Base-by-base conservation (phyloP, 2,888 invertebrate species). In the Coenonympha arcania region DNA sequence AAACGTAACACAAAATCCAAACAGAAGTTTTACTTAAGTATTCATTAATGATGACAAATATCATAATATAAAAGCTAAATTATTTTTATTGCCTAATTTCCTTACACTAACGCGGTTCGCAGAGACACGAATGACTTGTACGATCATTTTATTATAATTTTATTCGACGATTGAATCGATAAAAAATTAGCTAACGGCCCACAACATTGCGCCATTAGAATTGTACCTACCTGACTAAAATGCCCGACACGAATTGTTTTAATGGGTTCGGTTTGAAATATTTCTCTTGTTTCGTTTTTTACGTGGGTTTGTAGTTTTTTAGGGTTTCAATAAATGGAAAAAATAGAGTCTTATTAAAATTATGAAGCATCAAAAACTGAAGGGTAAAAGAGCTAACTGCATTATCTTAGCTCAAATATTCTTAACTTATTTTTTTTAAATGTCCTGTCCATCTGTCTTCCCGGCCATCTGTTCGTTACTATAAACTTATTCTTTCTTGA, bases 141-240 rank as follows among this genome's bases (percentile, higher is more conserved):
- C 42, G 54, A 49, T 47, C 41, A 22, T 54, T 48, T 54, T 48
- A 49, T 54, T 51, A 52, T 54, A 54, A 54, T 54, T 48, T 51
- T 54, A 54, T 52, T 45, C 48, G 44, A 26, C 36, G 47, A 47
- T 44, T 39, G 47, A 47, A 43, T 46, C 34, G 39, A 47, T 50
- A 43, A 54, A 53, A 54, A 54, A 54, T 54, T 54, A 48, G 50
- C 46, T 47, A 50, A 50, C 43, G 34, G 43, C 15, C 22, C 33
- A 9, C 39, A 43, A 13, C 26, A 33, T 50, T 47, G 53, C 53
- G 28, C 43, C 42, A 44, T 47, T 39, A 1, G 16, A 44, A 19
- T 40, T 28, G 34, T 46, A 34, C n/a, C n/a, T n/a, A 45, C 20
- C 20, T 22, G 34, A 26, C 44, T 18, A 44, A 19, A 15, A 22